Evolutionary conservation across 2,888 invertebrate genomes (phyloP).

Genomic region (Caenorhabditis sinica): DNA sequence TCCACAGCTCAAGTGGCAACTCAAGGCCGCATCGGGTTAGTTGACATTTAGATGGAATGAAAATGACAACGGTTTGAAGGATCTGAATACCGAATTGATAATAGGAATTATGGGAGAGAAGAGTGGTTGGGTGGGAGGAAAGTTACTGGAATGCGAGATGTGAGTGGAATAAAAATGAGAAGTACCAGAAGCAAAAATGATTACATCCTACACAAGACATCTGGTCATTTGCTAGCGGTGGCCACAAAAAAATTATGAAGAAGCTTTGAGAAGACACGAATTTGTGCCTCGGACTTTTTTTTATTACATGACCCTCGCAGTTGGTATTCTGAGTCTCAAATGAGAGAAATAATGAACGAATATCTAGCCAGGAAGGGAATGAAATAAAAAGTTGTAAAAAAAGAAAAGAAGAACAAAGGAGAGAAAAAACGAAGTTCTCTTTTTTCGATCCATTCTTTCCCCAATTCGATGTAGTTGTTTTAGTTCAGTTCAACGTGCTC

Average conservation of each 20-base stretch:
- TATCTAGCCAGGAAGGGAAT: slow-evolving; percentile 14
- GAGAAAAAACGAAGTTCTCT: slow-evolving; percentile 32
- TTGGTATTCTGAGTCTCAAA: not conserved
- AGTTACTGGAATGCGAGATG: slow-evolving; percentile 18
- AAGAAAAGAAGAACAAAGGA: slow-evolving; percentile 3
- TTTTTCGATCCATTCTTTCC: not conserved
- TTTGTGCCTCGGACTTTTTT: slow-evolving; percentile 37
- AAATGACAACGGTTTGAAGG: slow-evolving; percentile 44
- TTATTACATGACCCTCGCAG: slow-evolving; percentile 39
- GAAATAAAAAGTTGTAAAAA: slow-evolving; percentile 2
- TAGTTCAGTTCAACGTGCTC: slow-evolving; percentile 38
- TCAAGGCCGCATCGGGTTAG: slow-evolving; percentile 48
- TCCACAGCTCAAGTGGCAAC: slow-evolving; percentile 40
- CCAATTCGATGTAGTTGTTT: slow-evolving; percentile 24
- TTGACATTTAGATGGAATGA: slow-evolving; percentile 46
- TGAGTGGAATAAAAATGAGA: slow-evolving; percentile 64
- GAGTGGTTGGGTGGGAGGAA: slow-evolving; percentile 3
- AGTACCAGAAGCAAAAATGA: slow-evolving; percentile 56
- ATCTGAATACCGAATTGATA: slow-evolving; percentile 48
- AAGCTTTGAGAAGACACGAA: slow-evolving; percentile 37
- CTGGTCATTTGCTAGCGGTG: slow-evolving; percentile 53
- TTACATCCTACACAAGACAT: slow-evolving; percentile 53
- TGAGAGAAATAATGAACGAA: not conserved
- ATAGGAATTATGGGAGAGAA: not conserved
- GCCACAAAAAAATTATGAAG: slow-evolving; percentile 45